These are phyloP conservation scores for Ethmia dodecea DNA, from an alignment of 2,888 invertebrate genomes.

Conservation along the genomic window DNA sequence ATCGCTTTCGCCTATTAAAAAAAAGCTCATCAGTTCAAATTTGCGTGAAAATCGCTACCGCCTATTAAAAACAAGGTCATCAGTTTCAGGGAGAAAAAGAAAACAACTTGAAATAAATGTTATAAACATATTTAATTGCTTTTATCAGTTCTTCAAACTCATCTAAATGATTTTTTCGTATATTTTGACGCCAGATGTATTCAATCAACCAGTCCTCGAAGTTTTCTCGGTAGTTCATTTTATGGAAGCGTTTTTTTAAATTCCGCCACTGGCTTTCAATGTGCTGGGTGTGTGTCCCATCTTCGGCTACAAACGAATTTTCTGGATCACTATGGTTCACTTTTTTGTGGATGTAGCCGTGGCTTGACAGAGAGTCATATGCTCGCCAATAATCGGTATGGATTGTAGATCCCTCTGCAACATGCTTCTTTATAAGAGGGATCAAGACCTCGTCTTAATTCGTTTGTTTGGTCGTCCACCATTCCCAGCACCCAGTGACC, in stretches of 20 bases:
- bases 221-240: not conserved
- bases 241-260: not conserved
- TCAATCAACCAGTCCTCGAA: not conserved
- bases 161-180: not conserved
- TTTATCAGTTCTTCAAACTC: not conserved
- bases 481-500: slow-evolving; percentile 3
- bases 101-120: too few relatives aligned
- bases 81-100: too few relatives aligned
- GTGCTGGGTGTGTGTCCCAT: too few relatives aligned
- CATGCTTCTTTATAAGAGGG: not conserved
- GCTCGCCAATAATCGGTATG: not conserved
- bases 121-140: not conserved
- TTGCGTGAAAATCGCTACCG: too few relatives aligned
- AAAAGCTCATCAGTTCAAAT: too few relatives aligned
- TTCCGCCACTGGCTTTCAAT: not conserved
- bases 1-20: too few relatives aligned
- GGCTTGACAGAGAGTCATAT: not conserved
- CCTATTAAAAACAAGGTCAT: too few relatives aligned
- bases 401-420: not conserved
- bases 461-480: not conserved
- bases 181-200: not conserved
- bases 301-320: not conserved
- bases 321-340: too few relatives aligned
- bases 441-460: not conserved
- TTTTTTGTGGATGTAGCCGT: not conserved